Evolutionary conservation across 1,140 invertebrate species (phyloP), one percentile per base, ranked within the genome.

Genomic region (Heliconius melpomene): DNA sequence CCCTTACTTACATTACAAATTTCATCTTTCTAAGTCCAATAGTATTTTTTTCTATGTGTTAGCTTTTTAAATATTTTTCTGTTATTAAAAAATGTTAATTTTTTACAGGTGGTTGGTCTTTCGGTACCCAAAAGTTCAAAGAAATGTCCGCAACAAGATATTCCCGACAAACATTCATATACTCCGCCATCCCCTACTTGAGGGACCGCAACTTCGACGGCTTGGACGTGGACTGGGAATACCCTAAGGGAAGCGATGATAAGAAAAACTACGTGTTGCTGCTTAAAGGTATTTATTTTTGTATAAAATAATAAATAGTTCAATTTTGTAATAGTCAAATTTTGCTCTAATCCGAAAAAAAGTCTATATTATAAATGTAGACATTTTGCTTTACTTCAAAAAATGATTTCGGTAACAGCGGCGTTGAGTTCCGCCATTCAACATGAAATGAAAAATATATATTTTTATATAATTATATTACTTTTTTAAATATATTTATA

Each of bases 181-280:
- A 98, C 95, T 98, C 98, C 75, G 97, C 98, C 7, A 98, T 99
- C 91, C 97, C 98, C 1, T 99, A 98, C 95, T 94, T 99, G 40
- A 95, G 98, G 40, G 96, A 98, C 84, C 96, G 98, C 83, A 96
- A 97, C 86, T 99, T 99, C 85, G 98, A 98, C 87, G 98, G 98
- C 46, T 95, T 99, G 36, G 98, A 99, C 89, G 96, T 99, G 81
- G 98, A 99, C 95, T 99, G 98, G 98, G 98, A 99, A 93, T 99
- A 99, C 93, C 98, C 98, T 3, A 98, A 98, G 93, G 98, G 98
- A 32, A 95, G 96, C 1, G 97, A 98, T 46, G 98, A 99, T 87
- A 99, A 99, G 95, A 98, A 98, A 89, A 99, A 99, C 93, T 99
- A 97, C 89, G 98, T 98, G 20, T 91, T 97, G 60, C 94, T 99